Percentiles rank a stretch among this genome's conserved stretches.
phyloP scores from a whole-genome alignment of 2,797 vertebrate species.

The Poeciliopsis presidionis region DNA sequence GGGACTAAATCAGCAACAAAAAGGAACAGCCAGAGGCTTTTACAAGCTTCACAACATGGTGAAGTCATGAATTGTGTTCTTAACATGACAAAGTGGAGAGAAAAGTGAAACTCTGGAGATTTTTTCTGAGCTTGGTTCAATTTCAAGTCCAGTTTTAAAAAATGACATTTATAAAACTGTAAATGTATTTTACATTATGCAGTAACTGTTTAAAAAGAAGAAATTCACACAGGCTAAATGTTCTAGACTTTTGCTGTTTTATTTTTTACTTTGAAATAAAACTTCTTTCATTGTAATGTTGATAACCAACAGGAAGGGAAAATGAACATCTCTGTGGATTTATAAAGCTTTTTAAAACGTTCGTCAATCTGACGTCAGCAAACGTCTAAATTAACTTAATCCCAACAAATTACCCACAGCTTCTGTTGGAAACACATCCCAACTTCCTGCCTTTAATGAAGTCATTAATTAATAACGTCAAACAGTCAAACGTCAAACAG shows the following conservation, averaged over 20 bases:
- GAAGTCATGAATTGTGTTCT: not conserved
- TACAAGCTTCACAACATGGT: not conserved
- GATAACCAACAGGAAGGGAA: not conserved
- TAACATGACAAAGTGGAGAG: not conserved
- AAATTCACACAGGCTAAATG: not conserved
- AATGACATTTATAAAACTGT: not conserved
- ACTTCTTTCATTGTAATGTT: not conserved
- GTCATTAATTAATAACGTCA: conserved; percentile 2
- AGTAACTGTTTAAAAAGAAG: not conserved
- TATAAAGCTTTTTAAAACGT: not conserved
- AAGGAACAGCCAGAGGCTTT: not conserved
- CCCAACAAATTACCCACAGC: not conserved
- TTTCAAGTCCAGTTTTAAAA: not conserved
- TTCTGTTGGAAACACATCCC: not conserved
- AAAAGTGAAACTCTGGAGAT: not conserved
- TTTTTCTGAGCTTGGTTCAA: not conserved
- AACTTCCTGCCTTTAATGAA: not conserved
- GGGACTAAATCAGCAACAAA: no score
- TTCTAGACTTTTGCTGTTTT: not conserved
- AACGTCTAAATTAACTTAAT: not conserved
- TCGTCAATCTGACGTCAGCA: not conserved
- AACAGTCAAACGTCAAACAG: conserved; percentile 30
- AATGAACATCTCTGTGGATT: not conserved
- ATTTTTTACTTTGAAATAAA: not conserved
- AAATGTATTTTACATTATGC: not conserved